These are phyloP conservation scores for Nymphicus hollandicus DNA, from an alignment of 2,113 vertebrate genomes.

Conservation along the genomic window DNA sequence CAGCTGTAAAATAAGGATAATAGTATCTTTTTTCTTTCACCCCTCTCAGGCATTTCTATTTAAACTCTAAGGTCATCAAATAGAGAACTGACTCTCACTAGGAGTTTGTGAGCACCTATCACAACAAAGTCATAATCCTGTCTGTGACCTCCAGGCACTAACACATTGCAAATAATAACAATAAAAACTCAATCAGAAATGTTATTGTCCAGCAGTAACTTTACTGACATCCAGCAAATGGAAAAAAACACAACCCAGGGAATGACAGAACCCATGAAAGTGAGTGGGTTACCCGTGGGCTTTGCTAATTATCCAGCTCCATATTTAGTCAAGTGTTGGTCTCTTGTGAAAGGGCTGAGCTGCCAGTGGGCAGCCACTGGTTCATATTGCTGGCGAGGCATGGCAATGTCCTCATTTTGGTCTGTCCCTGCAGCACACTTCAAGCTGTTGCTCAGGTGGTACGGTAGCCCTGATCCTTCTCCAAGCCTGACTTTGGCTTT, in stretches of 20 bases:
- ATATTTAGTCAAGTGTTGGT: not conserved
- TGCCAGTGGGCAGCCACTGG: not conserved
- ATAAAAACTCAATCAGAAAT: conserved; percentile 43
- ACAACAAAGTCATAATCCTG: conserved; percentile 28
- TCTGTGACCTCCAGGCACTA: conserved; percentile 33
- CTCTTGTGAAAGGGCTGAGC: not conserved
- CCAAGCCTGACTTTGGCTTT: not conserved
- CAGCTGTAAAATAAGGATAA: not conserved
- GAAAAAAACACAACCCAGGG: not conserved
- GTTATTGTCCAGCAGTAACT: conserved; percentile 27
- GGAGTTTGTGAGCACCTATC: not conserved
- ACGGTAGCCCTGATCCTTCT: not conserved
- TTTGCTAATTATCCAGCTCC: not conserved
- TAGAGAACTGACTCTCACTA: not conserved
- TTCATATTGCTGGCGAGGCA: not conserved
- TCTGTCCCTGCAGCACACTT: not conserved
- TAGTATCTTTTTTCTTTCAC: not conserved
- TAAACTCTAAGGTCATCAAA: not conserved
- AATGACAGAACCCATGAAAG: not conserved
- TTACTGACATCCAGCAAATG: conserved; percentile 15
- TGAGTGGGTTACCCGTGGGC: not conserved
- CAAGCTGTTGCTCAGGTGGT: not conserved
- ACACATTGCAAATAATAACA: conserved; percentile 35
- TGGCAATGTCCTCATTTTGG: not conserved
- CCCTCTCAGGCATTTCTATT: not conserved